phyloP scores from a whole-genome alignment of 2,888 invertebrate genomes.

The Megastigmus dorsalis region DNA sequence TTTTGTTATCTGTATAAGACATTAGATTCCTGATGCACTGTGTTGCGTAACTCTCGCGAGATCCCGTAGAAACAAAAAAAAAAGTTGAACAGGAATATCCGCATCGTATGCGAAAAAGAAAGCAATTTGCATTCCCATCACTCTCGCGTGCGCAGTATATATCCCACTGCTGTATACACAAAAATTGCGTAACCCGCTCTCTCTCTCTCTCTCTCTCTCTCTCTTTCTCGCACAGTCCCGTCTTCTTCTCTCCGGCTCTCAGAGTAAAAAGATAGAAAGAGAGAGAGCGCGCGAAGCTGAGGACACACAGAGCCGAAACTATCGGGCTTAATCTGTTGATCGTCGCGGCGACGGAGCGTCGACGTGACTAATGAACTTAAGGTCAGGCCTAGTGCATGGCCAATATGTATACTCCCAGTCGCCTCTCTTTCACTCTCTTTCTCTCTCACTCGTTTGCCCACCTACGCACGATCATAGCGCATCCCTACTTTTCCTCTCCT shows the following conservation, averaged over 20 bases:
- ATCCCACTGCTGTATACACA: too few species aligned
- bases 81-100: too few species aligned
- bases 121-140: constrained; percentile 4
- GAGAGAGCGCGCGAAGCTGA: not conserved
- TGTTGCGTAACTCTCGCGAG: too few species aligned
- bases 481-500: too few species aligned
- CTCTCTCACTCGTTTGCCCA: not conserved
- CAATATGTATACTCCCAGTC: not conserved
- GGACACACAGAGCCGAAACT: constrained; percentile 15
- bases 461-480: too few species aligned
- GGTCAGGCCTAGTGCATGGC: not conserved
- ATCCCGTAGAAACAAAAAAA: not conserved
- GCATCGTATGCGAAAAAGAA: not conserved
- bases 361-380: constrained; percentile 7
- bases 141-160: too few species aligned
- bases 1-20: too few species aligned
- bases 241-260: too few species aligned
- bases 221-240: too few species aligned
- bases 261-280: too few species aligned
- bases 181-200: constrained; percentile 31
- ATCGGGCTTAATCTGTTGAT: constrained; percentile 32
- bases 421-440: not conserved
- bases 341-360: not conserved
- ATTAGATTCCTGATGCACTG: too few species aligned
- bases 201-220: too few species aligned